Percentiles rank a stretch among this genome's conserved stretches.
phyloP scores from a whole-genome alignment of 2,888 invertebrate species.

The Oeneis ivallda region DNA sequence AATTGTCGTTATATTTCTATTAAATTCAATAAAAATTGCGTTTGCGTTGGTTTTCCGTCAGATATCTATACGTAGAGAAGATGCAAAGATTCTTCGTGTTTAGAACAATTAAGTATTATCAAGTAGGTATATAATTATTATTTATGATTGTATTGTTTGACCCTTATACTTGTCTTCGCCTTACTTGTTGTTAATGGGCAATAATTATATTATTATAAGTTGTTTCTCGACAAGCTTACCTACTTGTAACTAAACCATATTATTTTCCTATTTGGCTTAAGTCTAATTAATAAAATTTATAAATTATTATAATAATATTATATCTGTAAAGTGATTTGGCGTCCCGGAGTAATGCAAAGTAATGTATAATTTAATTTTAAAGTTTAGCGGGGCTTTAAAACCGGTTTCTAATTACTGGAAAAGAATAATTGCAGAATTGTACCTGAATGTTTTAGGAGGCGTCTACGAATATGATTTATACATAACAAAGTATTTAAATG shows the following conservation, averaged over 20 bases:
- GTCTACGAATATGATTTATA: too few relatives aligned
- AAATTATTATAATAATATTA: too few relatives aligned
- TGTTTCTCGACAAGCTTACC: not conserved
- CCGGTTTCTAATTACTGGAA: too few relatives aligned
- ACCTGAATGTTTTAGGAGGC: too few relatives aligned
- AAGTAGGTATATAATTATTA: constrained; percentile 9
- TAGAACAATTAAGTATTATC: constrained; percentile 4
- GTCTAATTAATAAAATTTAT: not conserved
- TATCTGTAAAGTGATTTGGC: not conserved
- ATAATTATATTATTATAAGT: not conserved
- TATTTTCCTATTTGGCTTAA: not conserved
- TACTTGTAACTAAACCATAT: not conserved
- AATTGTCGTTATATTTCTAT: not conserved
- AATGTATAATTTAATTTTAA: not conserved
- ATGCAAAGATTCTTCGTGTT: constrained; percentile 13
- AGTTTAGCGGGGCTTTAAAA: too few relatives aligned
- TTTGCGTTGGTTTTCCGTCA: not conserved
- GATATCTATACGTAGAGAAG: not conserved
- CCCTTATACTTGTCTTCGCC: constrained; percentile 3
- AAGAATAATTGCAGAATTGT: too few relatives aligned
- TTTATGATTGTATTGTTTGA: constrained; percentile 15
- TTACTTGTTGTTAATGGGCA: constrained; percentile 12
- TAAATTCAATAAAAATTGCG: not conserved
- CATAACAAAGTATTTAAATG: too few relatives aligned
- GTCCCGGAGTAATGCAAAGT: not conserved